Evolutionary conservation across 2,113 vertebrate genomes (phyloP).

Genomic region (Etia nguti): DNA sequence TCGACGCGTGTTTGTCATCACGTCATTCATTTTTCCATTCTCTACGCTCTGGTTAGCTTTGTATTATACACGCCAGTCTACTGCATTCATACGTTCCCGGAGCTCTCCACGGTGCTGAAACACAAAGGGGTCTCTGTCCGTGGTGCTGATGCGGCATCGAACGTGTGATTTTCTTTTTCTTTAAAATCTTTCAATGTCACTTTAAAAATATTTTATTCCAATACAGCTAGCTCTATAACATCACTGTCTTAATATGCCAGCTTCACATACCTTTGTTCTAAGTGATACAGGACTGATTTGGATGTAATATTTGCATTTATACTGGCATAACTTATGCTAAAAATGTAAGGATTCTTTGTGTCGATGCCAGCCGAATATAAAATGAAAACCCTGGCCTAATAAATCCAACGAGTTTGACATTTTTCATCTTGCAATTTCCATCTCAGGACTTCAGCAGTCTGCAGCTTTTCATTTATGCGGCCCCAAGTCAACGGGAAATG

Average conservation of each 20-base stretch:
- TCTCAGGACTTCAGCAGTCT: not conserved
- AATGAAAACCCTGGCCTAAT: not conserved
- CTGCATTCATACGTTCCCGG: not conserved
- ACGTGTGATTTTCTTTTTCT: not conserved
- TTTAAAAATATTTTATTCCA: not conserved
- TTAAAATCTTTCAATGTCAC: not conserved
- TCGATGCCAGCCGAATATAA: not conserved
- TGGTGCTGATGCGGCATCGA: slow-evolving; percentile 46
- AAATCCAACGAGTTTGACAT: not conserved
- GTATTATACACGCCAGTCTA: not conserved
- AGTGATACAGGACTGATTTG: not conserved
- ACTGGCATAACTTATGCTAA: not conserved
- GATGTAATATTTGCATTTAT: not conserved
- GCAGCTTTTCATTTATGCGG: not conserved
- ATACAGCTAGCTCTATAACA: not conserved
- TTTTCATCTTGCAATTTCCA: not conserved
- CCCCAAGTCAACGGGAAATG: not conserved
- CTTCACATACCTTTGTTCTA: not conserved
- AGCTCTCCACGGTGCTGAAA: slow-evolving; percentile 38
- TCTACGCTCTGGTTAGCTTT: not conserved
- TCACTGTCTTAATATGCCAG: not conserved
- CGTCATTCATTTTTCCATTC: not conserved
- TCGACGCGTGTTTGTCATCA: not conserved
- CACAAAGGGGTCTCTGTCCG: slow-evolving; percentile 27
- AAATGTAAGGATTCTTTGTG: not conserved